phyloP scores from a whole-genome alignment of 2,888 invertebrate species.

The Epsilonema sp. region DNA sequence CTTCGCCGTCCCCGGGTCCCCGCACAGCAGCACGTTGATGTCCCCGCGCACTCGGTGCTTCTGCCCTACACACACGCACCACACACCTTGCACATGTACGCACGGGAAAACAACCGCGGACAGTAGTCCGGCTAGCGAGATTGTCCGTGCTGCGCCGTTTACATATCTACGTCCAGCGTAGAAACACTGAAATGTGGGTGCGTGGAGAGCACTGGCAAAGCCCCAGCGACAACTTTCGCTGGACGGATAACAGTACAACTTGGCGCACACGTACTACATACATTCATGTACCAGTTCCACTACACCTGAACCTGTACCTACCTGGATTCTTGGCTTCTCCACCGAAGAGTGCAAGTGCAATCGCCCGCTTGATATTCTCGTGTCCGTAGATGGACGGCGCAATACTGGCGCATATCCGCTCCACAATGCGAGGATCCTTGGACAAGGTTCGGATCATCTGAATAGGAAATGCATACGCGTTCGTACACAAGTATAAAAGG shows the following conservation, averaged over 20 bases:
- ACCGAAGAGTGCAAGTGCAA: constrained; percentile 81
- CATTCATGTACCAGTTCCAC: too few species aligned
- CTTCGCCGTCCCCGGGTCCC: constrained; percentile 97
- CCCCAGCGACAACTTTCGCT: too few species aligned
- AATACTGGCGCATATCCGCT: constrained; percentile 61
- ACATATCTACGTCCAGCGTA: too few species aligned
- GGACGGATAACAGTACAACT: too few species aligned
- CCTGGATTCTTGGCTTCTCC: constrained; percentile 93
- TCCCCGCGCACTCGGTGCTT: constrained; percentile 88
- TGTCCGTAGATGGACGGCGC: constrained; percentile 96
- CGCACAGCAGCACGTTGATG: constrained; percentile 84
- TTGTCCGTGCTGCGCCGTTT: too few species aligned
- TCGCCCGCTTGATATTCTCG: constrained; percentile 74
- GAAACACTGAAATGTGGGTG: too few species aligned
- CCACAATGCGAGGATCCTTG: constrained; percentile 21
- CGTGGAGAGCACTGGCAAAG: too few species aligned
- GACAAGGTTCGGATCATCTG: constrained; percentile 21
- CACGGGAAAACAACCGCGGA: too few species aligned
- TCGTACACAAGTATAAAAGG: too few species aligned
- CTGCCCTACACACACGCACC: constrained; percentile 30
- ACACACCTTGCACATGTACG: background rate
- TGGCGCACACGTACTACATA: too few species aligned
- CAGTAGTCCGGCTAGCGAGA: too few species aligned
- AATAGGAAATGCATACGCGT: background rate
- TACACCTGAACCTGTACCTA: too few species aligned